Evolutionary conservation across 2,797 vertebrate genomes (phyloP).

Genomic region (Platyrinchus mystaceus): DNA sequence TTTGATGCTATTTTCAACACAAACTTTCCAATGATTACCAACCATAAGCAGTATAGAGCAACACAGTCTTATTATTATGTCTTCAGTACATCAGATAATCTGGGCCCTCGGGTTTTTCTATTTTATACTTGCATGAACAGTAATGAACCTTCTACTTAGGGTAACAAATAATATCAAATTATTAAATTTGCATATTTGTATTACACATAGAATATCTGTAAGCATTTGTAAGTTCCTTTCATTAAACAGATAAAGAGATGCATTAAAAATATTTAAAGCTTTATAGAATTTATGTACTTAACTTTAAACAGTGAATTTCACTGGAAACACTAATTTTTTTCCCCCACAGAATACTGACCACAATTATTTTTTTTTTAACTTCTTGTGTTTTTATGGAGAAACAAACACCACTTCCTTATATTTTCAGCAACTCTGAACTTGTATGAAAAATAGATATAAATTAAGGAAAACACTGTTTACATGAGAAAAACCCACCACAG

Average conservation of each 20-base stretch:
- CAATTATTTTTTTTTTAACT: not conserved
- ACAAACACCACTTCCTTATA: fast-evolving
- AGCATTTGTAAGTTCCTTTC: not conserved
- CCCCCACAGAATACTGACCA: not conserved
- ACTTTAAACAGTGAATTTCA: not conserved
- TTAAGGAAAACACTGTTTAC: not conserved
- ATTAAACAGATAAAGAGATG: not conserved
- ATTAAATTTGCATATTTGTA: not conserved
- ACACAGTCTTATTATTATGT: not conserved
- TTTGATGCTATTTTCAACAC: not conserved
- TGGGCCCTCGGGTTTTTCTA: not conserved
- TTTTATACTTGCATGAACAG: not conserved
- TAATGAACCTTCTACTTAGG: not conserved
- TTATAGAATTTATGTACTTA: not conserved
- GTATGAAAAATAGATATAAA: not conserved
- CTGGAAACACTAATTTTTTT: not conserved
- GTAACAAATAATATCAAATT: not conserved
- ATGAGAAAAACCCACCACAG: fast-evolving
- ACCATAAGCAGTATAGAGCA: not conserved
- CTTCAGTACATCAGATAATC: not conserved
- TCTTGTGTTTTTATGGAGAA: not conserved
- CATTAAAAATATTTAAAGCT: not conserved
- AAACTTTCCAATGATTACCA: not conserved
- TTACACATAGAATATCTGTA: not conserved
- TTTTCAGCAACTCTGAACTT: not conserved